Conservation (phyloP, 2,113 vertebrate species). For the Colinus virginianus region DNA sequence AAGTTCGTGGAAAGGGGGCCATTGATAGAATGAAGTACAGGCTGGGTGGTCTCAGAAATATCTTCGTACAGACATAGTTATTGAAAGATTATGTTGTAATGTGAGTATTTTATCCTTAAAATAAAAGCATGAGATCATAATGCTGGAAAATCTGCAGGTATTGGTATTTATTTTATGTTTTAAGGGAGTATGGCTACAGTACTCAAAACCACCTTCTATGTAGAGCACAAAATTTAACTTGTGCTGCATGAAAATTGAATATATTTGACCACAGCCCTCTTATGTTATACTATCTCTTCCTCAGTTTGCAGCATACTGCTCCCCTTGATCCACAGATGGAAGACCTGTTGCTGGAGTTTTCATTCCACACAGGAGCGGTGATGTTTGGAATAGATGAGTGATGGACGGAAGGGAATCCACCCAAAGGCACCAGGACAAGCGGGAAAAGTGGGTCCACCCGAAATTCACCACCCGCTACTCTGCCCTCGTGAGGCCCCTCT, state of each 20-base stretch:
- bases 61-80: not conserved
- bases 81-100: not conserved
- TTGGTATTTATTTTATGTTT: not conserved
- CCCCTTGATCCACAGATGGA: not conserved
- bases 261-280: not conserved
- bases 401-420: too few species aligned
- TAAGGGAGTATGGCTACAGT: not conserved
- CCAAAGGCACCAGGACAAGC: too few species aligned
- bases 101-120: not conserved
- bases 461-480: too few species aligned
- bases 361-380: accelerated
- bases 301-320: not conserved
- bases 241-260: not conserved
- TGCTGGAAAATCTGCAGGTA: not conserved
- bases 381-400: not conserved
- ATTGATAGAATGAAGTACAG: not conserved
- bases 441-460: too few species aligned
- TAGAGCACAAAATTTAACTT: not conserved
- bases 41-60: not conserved
- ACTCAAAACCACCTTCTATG: not conserved
- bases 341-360: not conserved
- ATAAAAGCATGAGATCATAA: not conserved
- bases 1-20: not conserved
- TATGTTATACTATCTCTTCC: not conserved
- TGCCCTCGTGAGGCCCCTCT: too few species aligned